Evolutionary conservation across 2,888 invertebrate genomes (phyloP), one percentile per base, ranked within the genome.

Genomic region (Agrotis ipsilon): DNA sequence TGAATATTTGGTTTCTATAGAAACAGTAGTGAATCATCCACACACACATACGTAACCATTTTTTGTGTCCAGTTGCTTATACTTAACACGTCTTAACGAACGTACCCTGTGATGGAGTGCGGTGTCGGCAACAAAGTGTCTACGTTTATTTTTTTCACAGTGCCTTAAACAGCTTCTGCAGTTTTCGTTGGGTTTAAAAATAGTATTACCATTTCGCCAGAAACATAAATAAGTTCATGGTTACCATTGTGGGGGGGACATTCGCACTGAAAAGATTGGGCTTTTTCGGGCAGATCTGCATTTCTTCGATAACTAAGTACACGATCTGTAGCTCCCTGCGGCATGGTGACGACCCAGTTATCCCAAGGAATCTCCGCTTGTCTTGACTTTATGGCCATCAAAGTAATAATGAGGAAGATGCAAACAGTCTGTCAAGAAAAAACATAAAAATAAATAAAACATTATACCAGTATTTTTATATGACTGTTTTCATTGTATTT

Each of bases 241-340:
- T 66, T 81, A 92, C 93, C 92, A 83, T 89, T 86, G 69, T 88
- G 69, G 32, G 93, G 93, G 19, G 93, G 93, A 71, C 93, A 94
- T 66, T 84, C 55, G 66, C 93, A 93, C n/a, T 85, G 27, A 19
- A 76, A 62, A 1, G 64, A 61, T 0, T 86, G 82, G 1, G 78
- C 66, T 74, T 88, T 88, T 14, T 87, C 49, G 0, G 87, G 87
- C 57, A 87, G 61, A 4, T 81, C 49, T 0, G 82, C 72, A 11
- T 77, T 64, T 80, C 83, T 86, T 66, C 90, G 84, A 46, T 86
- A 87, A 11, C 68, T 81, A 39, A 84, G 66, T 32, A 75, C 81
- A 19, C 16, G 13, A 13, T 9, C 13, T 7, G 82, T 77, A 0
- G 87, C 86, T 16, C 81, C 76, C 27, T 85, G 84, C 4, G 86